Evolutionary conservation across 2,888 invertebrate genomes (phyloP), one percentile per base, ranked within the genome.

Genomic region (Pimpla rufipes): DNA sequence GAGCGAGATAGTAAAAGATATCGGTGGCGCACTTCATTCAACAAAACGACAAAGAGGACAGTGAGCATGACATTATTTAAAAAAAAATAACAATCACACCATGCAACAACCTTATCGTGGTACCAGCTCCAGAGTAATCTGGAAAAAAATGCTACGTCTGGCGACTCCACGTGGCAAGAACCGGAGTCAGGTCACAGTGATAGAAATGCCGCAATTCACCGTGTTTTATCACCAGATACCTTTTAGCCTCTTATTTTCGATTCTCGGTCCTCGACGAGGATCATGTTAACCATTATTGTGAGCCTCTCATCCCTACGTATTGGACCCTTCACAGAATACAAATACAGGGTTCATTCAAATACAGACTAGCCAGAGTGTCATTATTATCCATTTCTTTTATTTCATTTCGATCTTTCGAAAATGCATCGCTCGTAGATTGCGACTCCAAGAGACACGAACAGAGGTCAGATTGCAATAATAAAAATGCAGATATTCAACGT

Each of bases 1-100:
- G 18, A 11, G 21, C 18, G 64, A 21, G 13, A 55, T 4, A 8
- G 21, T 11, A 76, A 23, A 67, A 1, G 8, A 5, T 16, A 35
- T 55, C 57, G 23, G 13, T 62, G 52, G 11, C 4, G 16, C 16
- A 29, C 62, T 83, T 73, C 68, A 77, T 80, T 83, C 57, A 83
- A 77, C 62, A n/a, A 64, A 37, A 16, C 10, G 76, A 80, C 77
- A 74, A 74, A 62, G 35, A 16, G 13, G 18, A 3, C 40, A 62
- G 37, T 18, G 23, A 55, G 23, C 0, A 23, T 23, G 13, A 55
- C 21, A 55, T 4, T 55, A 0, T 23, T 11, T 2, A 2, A 40
- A 37, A 37, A 16, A 21, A 18, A 52, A 10, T 10, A 1, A 13
- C 3, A 29, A 57, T n/a, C 57, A 8, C 21, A 55, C 21, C 18